Evolutionary conservation across 2,797 vertebrate species (phyloP).

Genomic region (Cirrhinus mrigala): DNA sequence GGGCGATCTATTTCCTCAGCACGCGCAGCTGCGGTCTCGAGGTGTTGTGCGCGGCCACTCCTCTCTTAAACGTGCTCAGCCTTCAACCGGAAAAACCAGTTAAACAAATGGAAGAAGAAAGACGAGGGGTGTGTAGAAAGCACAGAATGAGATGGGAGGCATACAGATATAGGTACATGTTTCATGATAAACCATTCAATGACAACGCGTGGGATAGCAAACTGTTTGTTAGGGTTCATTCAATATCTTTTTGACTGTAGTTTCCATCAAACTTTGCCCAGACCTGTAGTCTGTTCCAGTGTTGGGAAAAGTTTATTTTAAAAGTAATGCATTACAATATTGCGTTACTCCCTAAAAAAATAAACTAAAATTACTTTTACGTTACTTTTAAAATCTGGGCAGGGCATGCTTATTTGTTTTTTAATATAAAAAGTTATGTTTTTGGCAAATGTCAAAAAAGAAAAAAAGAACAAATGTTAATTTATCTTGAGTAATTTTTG

Average conservation of each 20-base stretch:
- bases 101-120: conserved; percentile 1
- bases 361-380: too few species aligned
- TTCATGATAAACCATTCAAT: background rate
- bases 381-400: too few species aligned
- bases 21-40: background rate
- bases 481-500: too few species aligned
- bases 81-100: conserved; percentile 40
- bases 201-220: background rate
- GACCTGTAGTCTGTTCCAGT: background rate
- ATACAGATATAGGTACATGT: background rate
- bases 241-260: background rate
- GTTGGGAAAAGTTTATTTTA: too few species aligned
- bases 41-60: conserved; percentile 15
- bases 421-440: too few species aligned
- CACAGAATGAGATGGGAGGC: background rate
- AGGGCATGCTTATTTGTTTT: too few species aligned
- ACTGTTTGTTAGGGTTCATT: background rate
- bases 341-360: too few species aligned
- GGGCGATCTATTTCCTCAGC: too few species aligned
- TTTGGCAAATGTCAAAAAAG: too few species aligned
- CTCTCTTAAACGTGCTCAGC: background rate
- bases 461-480: too few species aligned
- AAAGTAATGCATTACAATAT: too few species aligned
- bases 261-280: background rate
- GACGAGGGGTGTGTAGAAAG: conserved; percentile 17